Base-by-base conservation (phyloP, 2,797 vertebrate species). In the Naso thynnoides region DNA sequence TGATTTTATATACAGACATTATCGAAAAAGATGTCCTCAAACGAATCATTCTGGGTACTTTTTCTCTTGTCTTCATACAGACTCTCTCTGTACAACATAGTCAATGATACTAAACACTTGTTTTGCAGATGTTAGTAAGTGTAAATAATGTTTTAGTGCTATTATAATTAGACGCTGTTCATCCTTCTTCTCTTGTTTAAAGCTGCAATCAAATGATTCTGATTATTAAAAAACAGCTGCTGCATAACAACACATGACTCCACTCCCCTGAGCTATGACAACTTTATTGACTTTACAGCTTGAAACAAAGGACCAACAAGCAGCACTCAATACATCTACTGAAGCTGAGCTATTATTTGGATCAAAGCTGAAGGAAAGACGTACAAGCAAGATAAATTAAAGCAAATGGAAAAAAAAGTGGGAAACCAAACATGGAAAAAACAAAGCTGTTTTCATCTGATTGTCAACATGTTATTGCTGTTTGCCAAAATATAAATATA, bases 381-480 rank as follows among this genome's bases (percentile, higher is more conserved):
- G 15, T 0, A 63, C 3, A 4, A 26, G 54, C 24, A 50, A 54
- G 36, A 73, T 1, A 36, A 57, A 54, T 47, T 2, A 7, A 18
- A 77, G 50, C 38, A 23, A 54, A 58, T 11, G 57, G 49, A 38
- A 16, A 11, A n/a, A 50, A 65, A 76, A 67, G 6, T 3, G 42
- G 42, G 55, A 63, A 72, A 67, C 1, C 7, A 47, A 56, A 75
- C 0, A 13, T 31, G 64, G 19, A 24, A 39, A n/a, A 29, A 63
- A 45, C 6, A 29, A 39, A 65, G 48, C 27, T 29, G 49, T 47
- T 76, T 16, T 64, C 47, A 57, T 85, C 70, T 85, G 88, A 90
- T 86, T 84, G 84, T 88, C 84, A 75, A 57, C 76, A 75, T 53
- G 55, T 82, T 84, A 79, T 91, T 90, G 85, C 86, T 74, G 16